Evolutionary conservation across 2,888 invertebrate species (phyloP).

Genomic region (Pyrrhia umbra): DNA sequence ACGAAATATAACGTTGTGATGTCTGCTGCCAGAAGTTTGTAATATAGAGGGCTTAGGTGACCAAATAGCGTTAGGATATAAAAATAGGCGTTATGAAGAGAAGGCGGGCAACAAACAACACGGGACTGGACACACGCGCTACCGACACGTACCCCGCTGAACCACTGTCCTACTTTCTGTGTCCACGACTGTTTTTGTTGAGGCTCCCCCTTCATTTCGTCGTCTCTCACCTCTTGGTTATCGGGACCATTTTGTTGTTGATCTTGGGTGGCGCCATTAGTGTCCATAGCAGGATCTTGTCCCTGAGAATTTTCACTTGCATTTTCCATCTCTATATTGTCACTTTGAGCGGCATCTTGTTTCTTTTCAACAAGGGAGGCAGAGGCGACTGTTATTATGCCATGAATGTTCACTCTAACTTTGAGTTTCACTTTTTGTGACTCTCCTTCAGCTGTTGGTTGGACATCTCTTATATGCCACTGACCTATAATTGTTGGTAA

Average conservation of each 20-base stretch:
- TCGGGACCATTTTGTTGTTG: conserved; percentile 83
- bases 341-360: conserved; percentile 85
- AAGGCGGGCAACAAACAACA: conserved; percentile 83
- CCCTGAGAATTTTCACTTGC: conserved; percentile 83
- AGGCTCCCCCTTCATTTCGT: conserved; percentile 83
- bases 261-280: conserved; percentile 87
- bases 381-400: conserved; percentile 96
- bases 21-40: conserved; percentile 78
- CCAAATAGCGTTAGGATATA: conserved; percentile 60
- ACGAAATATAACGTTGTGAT: conserved; percentile 76
- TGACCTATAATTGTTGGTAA: conserved; percentile 86
- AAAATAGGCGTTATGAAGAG: conserved; percentile 48
- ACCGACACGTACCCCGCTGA: conserved; percentile 92
- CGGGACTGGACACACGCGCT: conserved; percentile 81
- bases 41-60: conserved; percentile 49
- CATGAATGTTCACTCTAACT: conserved; percentile 97
- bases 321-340: conserved; percentile 85
- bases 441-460: conserved; percentile 96
- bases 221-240: conserved; percentile 88
- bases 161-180: conserved; percentile 93
- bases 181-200: conserved; percentile 92
- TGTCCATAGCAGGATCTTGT: conserved; percentile 86
- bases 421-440: conserved; percentile 99
- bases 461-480: conserved; percentile 95
- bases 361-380: conserved; percentile 96